phyloP scores from a whole-genome alignment of 2,797 vertebrate species.

The Xiphophorus birchmanni region DNA sequence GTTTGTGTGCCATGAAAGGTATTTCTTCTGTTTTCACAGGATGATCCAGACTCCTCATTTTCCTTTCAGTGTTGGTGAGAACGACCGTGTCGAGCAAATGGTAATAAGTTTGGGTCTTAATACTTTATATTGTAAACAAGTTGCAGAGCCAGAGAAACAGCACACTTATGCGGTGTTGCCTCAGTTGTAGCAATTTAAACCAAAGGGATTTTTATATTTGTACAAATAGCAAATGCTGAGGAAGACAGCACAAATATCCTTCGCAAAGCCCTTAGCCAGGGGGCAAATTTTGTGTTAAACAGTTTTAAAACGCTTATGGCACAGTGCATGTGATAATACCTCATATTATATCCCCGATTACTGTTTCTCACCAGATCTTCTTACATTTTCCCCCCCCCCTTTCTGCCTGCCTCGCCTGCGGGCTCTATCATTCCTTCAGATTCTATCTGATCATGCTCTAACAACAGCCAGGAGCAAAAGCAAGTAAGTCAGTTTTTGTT shows the following conservation, averaged over 20 bases:
- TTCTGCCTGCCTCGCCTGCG: conserved; percentile 40
- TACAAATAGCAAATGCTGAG: conserved; percentile 35
- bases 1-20: conserved; percentile 51
- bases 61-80: conserved; percentile 20
- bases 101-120: conserved; percentile 52
- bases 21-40: conserved; percentile 12
- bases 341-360: conserved; percentile 35
- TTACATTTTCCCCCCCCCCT: neutral
- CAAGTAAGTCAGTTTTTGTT: conserved; percentile 44
- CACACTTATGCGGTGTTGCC: conserved; percentile 17
- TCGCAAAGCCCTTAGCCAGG: conserved; percentile 27
- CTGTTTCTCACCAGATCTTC: conserved; percentile 52
- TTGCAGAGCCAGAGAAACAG: conserved; percentile 26
- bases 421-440: conserved; percentile 46
- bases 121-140: conserved; percentile 61
- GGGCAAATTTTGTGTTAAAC: conserved; percentile 53
- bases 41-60: conserved; percentile 36
- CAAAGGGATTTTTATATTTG: conserved; percentile 7
- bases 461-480: conserved; percentile 44
- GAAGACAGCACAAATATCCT: conserved; percentile 22
- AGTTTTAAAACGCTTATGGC: conserved; percentile 55
- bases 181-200: conserved; percentile 9
- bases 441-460: conserved; percentile 41
- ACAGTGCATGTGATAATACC: conserved; percentile 45
- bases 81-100: conserved; percentile 63